Conservation (phyloP, 2,797 vertebrate genomes). For the Chiroxiphia lanceolata region DNA sequence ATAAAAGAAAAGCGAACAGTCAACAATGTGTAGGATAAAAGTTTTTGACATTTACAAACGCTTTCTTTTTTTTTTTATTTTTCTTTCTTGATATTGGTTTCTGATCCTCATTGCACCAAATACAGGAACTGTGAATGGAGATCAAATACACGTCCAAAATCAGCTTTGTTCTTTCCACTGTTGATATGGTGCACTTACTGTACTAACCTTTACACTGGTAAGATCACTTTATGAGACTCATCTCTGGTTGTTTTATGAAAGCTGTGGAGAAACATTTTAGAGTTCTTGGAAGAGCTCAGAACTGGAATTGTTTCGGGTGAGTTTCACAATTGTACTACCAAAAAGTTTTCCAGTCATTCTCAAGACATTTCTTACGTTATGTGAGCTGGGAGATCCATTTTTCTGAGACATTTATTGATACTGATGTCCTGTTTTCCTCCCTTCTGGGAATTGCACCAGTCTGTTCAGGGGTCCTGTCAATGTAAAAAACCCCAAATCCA, state of each 20-base stretch:
- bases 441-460: background rate
- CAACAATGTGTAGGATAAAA: background rate
- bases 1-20: fast-evolving
- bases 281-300: background rate
- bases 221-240: background rate
- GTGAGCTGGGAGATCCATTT: background rate
- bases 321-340: background rate
- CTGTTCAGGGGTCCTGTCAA: background rate
- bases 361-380: background rate
- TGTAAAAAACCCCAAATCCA: too few relatives aligned
- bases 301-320: background rate
- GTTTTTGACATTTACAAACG: background rate
- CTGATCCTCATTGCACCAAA: fast-evolving
- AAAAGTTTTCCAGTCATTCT: background rate
- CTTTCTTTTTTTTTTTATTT: background rate
- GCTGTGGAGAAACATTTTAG: background rate
- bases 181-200: background rate
- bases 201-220: background rate
- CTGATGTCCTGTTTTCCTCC: background rate
- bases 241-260: background rate
- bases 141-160: background rate
- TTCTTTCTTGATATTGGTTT: background rate
- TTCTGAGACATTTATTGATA: background rate
- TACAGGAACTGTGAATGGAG: background rate
- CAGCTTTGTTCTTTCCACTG: fast-evolving